Evolutionary conservation across 2,113 vertebrate species (phyloP).

Genomic region (Rana temporaria): DNA sequence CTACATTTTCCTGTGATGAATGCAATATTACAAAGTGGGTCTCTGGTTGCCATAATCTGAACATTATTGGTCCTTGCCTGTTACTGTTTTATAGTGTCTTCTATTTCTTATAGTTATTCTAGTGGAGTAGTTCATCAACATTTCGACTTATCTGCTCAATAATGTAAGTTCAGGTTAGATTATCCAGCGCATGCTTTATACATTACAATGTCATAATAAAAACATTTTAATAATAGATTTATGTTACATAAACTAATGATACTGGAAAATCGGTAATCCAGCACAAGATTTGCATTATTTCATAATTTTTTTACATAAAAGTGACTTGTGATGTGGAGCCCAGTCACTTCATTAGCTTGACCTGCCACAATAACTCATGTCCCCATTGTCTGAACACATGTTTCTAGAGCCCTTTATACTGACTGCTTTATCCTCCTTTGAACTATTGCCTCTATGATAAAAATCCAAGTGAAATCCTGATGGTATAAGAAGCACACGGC

Average conservation of each 20-base stretch:
- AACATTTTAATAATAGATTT: not conserved
- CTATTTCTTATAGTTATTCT: no score
- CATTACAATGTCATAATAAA: not conserved
- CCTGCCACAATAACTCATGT: conserved; percentile 28
- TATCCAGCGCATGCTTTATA: not conserved
- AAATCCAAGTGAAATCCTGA: conserved; percentile 46
- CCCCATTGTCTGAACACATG: conserved; percentile 44
- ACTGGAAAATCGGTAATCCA: not conserved
- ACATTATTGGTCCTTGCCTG: no score
- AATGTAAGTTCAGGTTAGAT: not conserved
- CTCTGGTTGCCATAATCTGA: no score
- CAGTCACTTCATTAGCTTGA: conserved; percentile 17
- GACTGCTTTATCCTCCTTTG: conserved; percentile 37
- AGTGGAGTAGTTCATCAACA: no score
- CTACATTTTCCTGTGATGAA: no score
- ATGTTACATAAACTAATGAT: not conserved
- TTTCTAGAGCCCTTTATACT: conserved; percentile 33
- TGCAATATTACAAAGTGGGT: no score
- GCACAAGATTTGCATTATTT: not conserved
- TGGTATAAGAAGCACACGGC: conserved; percentile 11
- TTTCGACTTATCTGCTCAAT: no score
- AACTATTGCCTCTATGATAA: conserved; percentile 43
- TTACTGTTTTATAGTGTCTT: no score
- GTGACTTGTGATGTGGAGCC: not conserved
- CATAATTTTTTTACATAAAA: not conserved